Evolutionary conservation across 2,888 invertebrate species (phyloP).

Genomic region (Dryococelus australis): DNA sequence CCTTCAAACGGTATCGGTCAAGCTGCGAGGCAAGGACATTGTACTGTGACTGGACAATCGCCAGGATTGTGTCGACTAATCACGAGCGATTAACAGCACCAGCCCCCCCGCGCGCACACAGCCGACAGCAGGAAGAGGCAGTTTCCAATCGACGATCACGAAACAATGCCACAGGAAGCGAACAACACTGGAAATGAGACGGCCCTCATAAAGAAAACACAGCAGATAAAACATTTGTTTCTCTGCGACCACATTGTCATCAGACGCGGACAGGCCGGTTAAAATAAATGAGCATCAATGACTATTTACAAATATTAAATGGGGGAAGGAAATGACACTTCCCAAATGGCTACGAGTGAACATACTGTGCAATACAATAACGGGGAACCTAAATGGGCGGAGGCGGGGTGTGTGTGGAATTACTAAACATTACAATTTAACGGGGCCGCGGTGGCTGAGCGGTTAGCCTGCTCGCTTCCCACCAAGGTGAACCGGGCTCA

Average conservation of each 20-base stretch:
- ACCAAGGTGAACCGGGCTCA: too few species aligned
- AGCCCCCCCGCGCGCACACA: background rate
- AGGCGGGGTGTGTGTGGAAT: too few species aligned
- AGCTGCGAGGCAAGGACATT: background rate
- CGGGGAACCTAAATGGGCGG: too few species aligned
- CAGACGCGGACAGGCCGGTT: background rate
- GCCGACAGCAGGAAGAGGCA: background rate
- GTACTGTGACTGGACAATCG: background rate
- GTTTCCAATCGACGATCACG: background rate
- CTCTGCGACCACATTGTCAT: background rate
- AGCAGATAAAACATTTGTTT: background rate
- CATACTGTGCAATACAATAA: too few species aligned
- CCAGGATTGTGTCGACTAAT: background rate
- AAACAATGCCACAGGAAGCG: background rate
- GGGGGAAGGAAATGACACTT: background rate
- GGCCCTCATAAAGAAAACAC: background rate
- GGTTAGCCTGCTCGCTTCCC: too few species aligned
- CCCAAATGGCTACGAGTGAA: too few species aligned
- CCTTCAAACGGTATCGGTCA: background rate
- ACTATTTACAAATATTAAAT: background rate
- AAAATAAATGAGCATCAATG: background rate
- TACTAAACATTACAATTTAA: too few species aligned
- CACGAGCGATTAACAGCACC: conserved; percentile 1
- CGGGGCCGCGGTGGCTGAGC: too few species aligned
- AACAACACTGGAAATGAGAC: background rate